Evolutionary conservation across 2,797 vertebrate genomes (phyloP).

Genomic region (Chanos chanos): DNA sequence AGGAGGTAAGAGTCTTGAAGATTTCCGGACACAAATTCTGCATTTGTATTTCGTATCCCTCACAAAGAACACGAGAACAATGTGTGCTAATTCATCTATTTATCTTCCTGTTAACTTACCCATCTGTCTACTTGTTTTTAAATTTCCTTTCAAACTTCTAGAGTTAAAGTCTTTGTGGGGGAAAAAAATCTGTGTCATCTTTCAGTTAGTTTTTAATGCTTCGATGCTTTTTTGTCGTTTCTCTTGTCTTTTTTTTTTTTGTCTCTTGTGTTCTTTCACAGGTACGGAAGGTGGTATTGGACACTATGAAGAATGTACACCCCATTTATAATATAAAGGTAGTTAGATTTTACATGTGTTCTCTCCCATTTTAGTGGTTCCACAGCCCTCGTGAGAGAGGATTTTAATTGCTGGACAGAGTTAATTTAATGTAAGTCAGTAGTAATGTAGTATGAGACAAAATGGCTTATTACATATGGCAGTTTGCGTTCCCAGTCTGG

Average conservation of each 20-base stretch:
- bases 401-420: background rate
- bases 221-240: background rate
- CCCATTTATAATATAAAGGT: constrained; percentile 99
- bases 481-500: background rate
- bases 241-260: constrained; percentile 2
- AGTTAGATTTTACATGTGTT: background rate
- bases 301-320: constrained; percentile 98
- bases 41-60: background rate
- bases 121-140: too few species aligned
- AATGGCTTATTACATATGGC: background rate
- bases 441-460: background rate
- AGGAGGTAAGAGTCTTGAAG: constrained; percentile 76
- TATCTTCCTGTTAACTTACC: too few species aligned
- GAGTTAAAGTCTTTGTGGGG: too few species aligned
- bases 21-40: background rate
- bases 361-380: too few species aligned
- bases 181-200: too few species aligned
- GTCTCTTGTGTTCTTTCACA: too few species aligned
- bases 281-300: constrained; percentile 94
- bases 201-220: too few species aligned
- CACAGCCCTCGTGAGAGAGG: background rate
- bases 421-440: background rate
- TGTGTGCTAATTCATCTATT: too few species aligned
- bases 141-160: too few species aligned
- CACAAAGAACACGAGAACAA: too few species aligned